These are phyloP conservation scores for Lysiphlebus fabarum DNA, from an alignment of 1,140 invertebrate species.

Conservation along the genomic window DNA sequence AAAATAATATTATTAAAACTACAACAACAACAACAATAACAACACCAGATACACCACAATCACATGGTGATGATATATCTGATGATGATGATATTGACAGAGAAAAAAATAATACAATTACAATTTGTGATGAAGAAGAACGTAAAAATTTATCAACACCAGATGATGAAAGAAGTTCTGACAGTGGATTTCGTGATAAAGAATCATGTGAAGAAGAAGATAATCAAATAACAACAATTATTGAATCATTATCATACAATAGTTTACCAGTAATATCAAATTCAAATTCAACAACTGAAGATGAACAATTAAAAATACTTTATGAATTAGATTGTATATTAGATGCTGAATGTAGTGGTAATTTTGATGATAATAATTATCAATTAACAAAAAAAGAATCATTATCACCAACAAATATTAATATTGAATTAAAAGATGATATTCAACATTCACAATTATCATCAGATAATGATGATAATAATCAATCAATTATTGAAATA, in stretches of 20 bases:
- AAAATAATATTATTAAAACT: constrained; percentile 22
- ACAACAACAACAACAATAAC: constrained; percentile 17
- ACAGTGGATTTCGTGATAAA: constrained; percentile 58
- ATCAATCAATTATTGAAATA: neutral
- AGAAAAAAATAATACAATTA: constrained; percentile 25
- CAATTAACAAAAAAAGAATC: constrained; percentile 5
- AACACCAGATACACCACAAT: constrained; percentile 36
- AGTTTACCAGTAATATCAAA: constrained; percentile 17
- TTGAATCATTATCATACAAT: constrained; percentile 17
- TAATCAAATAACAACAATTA: constrained; percentile 32
- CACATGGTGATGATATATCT: constrained; percentile 31
- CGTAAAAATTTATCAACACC: constrained; percentile 54
- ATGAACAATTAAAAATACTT: constrained; percentile 47
- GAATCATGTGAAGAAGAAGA: constrained; percentile 58
- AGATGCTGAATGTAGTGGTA: constrained; percentile 47
- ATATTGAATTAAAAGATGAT: too few species aligned
- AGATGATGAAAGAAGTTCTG: constrained; percentile 57
- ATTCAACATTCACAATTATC: neutral
- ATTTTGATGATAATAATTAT: constrained; percentile 18
- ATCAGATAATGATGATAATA: neutral
- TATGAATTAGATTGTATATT: constrained; percentile 48
- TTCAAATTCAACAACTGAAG: constrained; percentile 36
- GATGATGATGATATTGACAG: constrained; percentile 36
- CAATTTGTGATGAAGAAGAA: constrained; percentile 50
- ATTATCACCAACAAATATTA: too few species aligned